These are phyloP conservation scores for Drosophila mulleri DNA, from an alignment of 2,888 invertebrate species.

Conservation along the genomic window DNA sequence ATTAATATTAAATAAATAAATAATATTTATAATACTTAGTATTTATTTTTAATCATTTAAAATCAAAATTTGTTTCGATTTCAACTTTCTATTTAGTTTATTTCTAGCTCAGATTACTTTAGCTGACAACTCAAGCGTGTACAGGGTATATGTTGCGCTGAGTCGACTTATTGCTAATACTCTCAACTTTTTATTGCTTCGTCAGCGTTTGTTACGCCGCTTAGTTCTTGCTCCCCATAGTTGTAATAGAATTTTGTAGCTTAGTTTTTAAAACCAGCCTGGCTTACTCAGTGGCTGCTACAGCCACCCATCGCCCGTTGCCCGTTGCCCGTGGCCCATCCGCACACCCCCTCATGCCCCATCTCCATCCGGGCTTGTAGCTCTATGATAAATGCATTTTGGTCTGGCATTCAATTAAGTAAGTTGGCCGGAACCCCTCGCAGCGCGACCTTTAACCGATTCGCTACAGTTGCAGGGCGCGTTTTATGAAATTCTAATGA, in stretches of 20 bases:
- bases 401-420: slow-evolving; percentile 74
- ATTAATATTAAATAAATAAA: too few species aligned
- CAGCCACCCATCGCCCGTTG: neutral
- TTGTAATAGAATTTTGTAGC: slow-evolving; percentile 71
- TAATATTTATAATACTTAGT: too few species aligned
- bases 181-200: slow-evolving; percentile 66
- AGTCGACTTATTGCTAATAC: slow-evolving; percentile 17
- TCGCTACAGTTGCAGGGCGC: slow-evolving; percentile 54
- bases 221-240: slow-evolving; percentile 44
- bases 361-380: neutral
- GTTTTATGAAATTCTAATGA: slow-evolving; percentile 76
- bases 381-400: slow-evolving; percentile 76
- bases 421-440: slow-evolving; percentile 45
- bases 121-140: neutral
- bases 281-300: slow-evolving; percentile 34
- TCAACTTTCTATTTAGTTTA: too few species aligned
- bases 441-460: slow-evolving; percentile 55
- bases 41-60: too few species aligned
- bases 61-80: too few species aligned
- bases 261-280: slow-evolving; percentile 52
- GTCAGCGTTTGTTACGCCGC: slow-evolving; percentile 72
- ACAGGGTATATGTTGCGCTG: slow-evolving; percentile 2
- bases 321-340: too few species aligned
- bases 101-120: too few species aligned
- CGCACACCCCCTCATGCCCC: neutral